Evolutionary conservation across 1,140 invertebrate genomes (phyloP).

Genomic region (Drosophila yakuba): DNA sequence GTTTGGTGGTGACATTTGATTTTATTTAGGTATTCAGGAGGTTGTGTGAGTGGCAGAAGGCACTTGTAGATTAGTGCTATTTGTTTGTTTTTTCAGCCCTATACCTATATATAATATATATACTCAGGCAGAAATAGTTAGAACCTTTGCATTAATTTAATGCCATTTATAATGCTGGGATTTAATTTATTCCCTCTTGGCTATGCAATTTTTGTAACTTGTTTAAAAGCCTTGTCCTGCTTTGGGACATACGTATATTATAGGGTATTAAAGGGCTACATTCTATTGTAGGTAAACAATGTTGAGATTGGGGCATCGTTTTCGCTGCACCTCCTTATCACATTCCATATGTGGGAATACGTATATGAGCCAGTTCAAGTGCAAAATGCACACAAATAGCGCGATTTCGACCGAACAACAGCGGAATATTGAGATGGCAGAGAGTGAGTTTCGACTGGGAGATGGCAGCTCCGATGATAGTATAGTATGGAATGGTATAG

Average conservation of each 20-base stretch:
- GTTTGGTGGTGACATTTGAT: slow-evolving; percentile 11
- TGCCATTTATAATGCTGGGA: no score
- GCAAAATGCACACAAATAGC: slow-evolving; percentile 69
- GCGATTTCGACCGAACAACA: slow-evolving; percentile 31
- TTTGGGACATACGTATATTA: no score
- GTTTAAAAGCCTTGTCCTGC: no score
- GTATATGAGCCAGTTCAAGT: slow-evolving; percentile 68
- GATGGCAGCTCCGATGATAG: slow-evolving; percentile 18
- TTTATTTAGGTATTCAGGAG: not conserved
- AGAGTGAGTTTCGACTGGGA: slow-evolving; percentile 13
- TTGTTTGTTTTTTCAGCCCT: not conserved
- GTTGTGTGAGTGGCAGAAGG: not conserved
- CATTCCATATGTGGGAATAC: slow-evolving; percentile 6
- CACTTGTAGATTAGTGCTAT: slow-evolving; percentile 25
- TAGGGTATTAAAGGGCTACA: no score
- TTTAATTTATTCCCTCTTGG: no score
- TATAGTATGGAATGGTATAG: no score
- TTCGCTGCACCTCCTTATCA: slow-evolving; percentile 53
- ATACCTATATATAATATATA: no score
- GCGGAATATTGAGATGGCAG: slow-evolving; percentile 11
- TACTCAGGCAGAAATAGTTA: no score
- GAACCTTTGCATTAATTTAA: not conserved
- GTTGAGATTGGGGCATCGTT: slow-evolving; percentile 61
- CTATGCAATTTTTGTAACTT: no score
- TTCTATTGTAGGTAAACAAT: not conserved